Evolutionary conservation across 1,140 invertebrate species (phyloP).

Genomic region (Wiebesia pumilae): DNA sequence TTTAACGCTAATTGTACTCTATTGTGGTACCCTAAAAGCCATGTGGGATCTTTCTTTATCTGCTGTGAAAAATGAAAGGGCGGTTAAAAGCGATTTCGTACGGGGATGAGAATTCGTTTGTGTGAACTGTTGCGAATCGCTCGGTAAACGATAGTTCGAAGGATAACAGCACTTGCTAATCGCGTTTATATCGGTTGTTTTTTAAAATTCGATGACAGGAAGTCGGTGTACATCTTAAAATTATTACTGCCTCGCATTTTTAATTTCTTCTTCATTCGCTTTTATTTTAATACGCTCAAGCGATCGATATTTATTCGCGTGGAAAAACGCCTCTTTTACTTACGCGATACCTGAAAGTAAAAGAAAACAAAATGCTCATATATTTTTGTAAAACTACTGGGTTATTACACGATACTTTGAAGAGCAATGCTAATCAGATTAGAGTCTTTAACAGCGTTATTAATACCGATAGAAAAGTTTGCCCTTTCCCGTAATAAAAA

Average conservation of each 20-base stretch:
- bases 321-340: background rate
- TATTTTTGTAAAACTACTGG: background rate
- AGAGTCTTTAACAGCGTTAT: background rate
- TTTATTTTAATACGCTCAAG: background rate
- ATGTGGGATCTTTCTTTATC: slow-evolving; percentile 10
- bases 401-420: background rate
- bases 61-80: slow-evolving; percentile 31
- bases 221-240: background rate
- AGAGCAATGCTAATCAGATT: background rate
- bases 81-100: slow-evolving; percentile 33
- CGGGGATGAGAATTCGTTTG: background rate
- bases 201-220: background rate
- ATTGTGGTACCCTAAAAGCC: slow-evolving; percentile 43
- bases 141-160: slow-evolving; percentile 33
- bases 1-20: slow-evolving; percentile 48
- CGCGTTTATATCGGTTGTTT: background rate
- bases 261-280: background rate
- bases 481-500: background rate
- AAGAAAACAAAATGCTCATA: background rate
- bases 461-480: background rate
- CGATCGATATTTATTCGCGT: background rate
- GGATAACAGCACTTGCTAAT: slow-evolving; percentile 26
- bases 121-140: slow-evolving; percentile 9
- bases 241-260: background rate
- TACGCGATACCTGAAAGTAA: background rate